phyloP scores from a whole-genome alignment of 2,113 vertebrate species.

The Hucho hucho region DNA sequence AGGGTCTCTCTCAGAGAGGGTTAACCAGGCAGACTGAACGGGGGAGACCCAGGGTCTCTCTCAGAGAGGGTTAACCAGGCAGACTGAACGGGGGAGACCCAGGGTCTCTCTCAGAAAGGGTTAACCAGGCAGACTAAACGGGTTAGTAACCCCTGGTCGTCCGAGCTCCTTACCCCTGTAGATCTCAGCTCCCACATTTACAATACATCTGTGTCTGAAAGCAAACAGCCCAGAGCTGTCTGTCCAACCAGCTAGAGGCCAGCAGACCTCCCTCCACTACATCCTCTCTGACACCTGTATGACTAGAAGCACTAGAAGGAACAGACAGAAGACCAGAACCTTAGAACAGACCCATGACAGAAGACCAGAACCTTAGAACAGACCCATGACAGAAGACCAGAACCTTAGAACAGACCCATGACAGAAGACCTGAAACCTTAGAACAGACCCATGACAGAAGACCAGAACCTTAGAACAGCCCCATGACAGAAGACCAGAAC shows the following conservation, averaged over 20 bases:
- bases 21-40: too few species aligned
- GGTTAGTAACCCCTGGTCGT: constrained; percentile 36
- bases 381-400: constrained; percentile 34
- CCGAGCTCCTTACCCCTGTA: constrained; percentile 36
- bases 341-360: constrained; percentile 33
- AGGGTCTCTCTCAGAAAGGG: too few species aligned
- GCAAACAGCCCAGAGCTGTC: constrained; percentile 9
- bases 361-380: not conserved
- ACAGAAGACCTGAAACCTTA: constrained; percentile 19
- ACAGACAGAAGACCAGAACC: constrained; percentile 18
- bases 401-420: constrained; percentile 69
- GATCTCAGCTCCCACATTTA: constrained; percentile 52
- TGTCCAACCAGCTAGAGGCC: constrained; percentile 27
- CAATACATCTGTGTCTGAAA: constrained; percentile 40
- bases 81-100: too few species aligned
- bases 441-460: too few species aligned
- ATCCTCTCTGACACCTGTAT: constrained; percentile 56
- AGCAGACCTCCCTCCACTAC: not conserved
- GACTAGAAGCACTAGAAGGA: constrained; percentile 46
- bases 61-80: too few species aligned
- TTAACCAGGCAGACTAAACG: too few species aligned
- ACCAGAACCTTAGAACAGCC: too few species aligned
- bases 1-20: too few species aligned
- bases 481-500: too few species aligned
- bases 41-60: too few species aligned